Evolutionary conservation across 2,113 vertebrate genomes (phyloP).

Genomic region (Cephalopholis sonnerati): DNA sequence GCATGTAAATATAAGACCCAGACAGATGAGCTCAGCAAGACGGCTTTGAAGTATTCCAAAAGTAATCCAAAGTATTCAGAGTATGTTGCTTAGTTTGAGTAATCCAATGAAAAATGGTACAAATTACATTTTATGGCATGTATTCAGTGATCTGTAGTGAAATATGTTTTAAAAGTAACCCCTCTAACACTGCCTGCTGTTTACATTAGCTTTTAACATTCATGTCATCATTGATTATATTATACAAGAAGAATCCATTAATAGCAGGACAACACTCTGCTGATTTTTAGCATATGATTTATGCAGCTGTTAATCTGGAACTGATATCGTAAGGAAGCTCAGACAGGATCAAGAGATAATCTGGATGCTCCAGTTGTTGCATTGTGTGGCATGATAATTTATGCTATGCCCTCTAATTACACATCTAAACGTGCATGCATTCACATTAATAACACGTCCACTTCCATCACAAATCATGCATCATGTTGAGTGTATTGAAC

Average conservation of each 20-base stretch:
- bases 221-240: background rate
- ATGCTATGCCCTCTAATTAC: conserved; percentile 25
- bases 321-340: conserved; percentile 59
- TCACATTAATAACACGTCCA: conserved; percentile 45
- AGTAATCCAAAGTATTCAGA: too few relatives aligned
- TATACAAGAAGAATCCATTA: conserved; percentile 4
- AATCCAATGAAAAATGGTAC: too few relatives aligned
- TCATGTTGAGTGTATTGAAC: conserved; percentile 66
- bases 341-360: conserved; percentile 69
- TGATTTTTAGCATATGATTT: conserved; percentile 48
- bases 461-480: conserved; percentile 52
- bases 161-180: too few relatives aligned
- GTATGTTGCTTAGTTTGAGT: too few relatives aligned
- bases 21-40: too few relatives aligned
- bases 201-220: background rate
- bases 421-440: conserved; percentile 15
- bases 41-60: too few relatives aligned
- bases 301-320: conserved; percentile 54
- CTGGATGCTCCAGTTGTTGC: conserved; percentile 60
- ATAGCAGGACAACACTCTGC: background rate
- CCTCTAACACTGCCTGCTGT: too few relatives aligned
- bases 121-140: too few relatives aligned
- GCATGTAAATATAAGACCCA: too few relatives aligned
- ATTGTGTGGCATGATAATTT: conserved; percentile 26
- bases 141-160: too few relatives aligned